A percentile compares a stretch with the other conserved stretches of the same genome.
These are phyloP conservation scores for Morelia viridis DNA, from an alignment of 2,797 vertebrate genomes.

Conservation along the genomic window DNA sequence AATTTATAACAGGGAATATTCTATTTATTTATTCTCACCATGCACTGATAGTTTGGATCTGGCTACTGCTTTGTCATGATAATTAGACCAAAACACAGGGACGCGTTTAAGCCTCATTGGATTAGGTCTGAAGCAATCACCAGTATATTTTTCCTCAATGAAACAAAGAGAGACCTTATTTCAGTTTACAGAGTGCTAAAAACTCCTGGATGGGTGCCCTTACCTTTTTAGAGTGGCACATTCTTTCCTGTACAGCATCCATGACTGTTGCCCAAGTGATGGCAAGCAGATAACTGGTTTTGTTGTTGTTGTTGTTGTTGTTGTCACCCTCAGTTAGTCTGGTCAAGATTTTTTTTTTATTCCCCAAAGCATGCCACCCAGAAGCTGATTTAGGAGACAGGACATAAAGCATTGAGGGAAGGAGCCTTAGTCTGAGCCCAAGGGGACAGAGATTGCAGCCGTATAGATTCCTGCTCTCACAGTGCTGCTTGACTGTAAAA, in stretches of 20 bases:
- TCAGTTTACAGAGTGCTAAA: conserved; percentile 8
- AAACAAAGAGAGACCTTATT: not conserved
- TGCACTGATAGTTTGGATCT: not conserved
- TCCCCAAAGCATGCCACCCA: not conserved
- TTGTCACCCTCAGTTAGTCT: not conserved
- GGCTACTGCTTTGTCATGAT: not conserved
- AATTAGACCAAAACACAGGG: not conserved
- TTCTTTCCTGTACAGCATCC: not conserved
- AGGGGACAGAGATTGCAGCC: conserved; percentile 50
- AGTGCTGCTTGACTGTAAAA: conserved; percentile 68
- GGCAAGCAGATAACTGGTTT: conserved; percentile 46
- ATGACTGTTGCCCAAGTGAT: conserved; percentile 18
- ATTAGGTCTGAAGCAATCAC: not conserved
- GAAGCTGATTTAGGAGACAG: conserved; percentile 7
- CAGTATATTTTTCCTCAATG: not conserved
- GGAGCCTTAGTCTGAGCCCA: conserved; percentile 47
- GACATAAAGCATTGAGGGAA: conserved; percentile 22
- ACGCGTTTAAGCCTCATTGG: not conserved
- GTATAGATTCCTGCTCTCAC: conserved; percentile 65
- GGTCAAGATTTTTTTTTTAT: not conserved
- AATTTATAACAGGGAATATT: not conserved
- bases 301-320: conserved; percentile 1
- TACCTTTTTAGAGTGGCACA: conserved; percentile 3
- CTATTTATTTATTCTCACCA: not conserved
- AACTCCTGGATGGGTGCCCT: conserved; percentile 20